Base-by-base conservation (phyloP, 2,888 invertebrate species). In the Amphipyra tragopoginis region DNA sequence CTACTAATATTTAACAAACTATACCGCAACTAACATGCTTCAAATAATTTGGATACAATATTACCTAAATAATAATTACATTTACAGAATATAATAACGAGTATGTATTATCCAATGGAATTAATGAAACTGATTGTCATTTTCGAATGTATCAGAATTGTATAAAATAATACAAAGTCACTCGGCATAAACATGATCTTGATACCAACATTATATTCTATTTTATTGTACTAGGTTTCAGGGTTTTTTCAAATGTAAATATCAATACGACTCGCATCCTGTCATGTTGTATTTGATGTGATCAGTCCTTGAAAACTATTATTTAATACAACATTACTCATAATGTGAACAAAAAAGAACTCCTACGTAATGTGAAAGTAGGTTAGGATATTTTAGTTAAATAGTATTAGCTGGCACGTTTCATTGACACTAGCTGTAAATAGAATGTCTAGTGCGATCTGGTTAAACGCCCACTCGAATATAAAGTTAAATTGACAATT, bases 381-480 rank as follows among this genome's bases (percentile, higher is more conserved):
- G 88, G 89, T 87, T 88, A 89, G 77, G 81, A 86, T 87, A 85
- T 86, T 86, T 84, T 80, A 75, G 88, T 89, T 88, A 87, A 85
- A 81, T 72, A 78, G 66, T 80, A 81, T 82, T 82, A 85, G 86
- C 90, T 92, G 92, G 93, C 93, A 92, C 91, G 89, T 86, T 83
- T 77, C 89, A 87, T 88, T 89, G 90, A 88, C 85, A 85, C 72
- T 80, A 80, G 84, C 85, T 84, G 79, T 82, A 91, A 93, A 92
- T 93, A 93, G 90, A 89, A 82, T 80, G 75, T 72, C 82, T 84
- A 80, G 84, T 82, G 79, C 80, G 80, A 80, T 78, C 80, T 70
- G 73, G 84, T 84, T 82, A 77, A 70, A 81, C 78, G 70, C 78
- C 77, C 67, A 78, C 81, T 72, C 75, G 33, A 57, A 65, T 59